Evolutionary conservation across 2,888 invertebrate species (phyloP).

Genomic region (Microchrysa polita): DNA sequence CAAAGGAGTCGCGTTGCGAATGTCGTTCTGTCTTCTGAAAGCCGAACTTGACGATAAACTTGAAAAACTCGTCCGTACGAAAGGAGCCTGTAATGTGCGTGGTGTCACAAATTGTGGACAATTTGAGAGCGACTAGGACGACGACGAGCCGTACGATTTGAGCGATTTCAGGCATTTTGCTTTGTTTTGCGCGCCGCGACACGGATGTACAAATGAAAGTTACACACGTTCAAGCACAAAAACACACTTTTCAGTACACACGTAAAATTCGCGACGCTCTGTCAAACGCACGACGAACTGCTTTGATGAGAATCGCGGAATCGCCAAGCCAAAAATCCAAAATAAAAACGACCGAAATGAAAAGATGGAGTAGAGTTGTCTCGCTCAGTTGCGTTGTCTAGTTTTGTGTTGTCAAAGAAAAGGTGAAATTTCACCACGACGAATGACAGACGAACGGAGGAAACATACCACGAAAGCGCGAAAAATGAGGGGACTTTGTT

Average conservation of each 20-base stretch:
- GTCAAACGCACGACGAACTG: conserved; percentile 4
- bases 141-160: conserved; percentile 46
- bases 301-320: no score
- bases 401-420: no score
- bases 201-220: no score
- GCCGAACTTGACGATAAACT: conserved; percentile 94
- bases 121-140: conserved; percentile 45
- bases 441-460: no score
- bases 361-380: no score
- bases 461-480: no score
- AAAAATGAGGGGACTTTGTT: no score
- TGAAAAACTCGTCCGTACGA: conserved; percentile 80
- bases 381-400: no score
- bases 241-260: conserved; percentile 30
- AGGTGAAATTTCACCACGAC: no score
- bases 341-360: no score
- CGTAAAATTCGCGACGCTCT: conserved; percentile 29
- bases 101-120: conserved; percentile 51
- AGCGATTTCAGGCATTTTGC: conserved; percentile 47
- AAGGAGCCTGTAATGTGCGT: conserved; percentile 74
- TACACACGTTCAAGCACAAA: not conserved
- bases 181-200: not conserved
- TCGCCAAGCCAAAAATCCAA: no score
- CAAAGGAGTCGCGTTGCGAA: conserved; percentile 85
- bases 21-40: conserved; percentile 94